Percentiles rank a stretch among this genome's conserved stretches.
Evolutionary conservation across 2,888 invertebrate genomes (phyloP).

Genomic region (Acrobasis suavella): DNA sequence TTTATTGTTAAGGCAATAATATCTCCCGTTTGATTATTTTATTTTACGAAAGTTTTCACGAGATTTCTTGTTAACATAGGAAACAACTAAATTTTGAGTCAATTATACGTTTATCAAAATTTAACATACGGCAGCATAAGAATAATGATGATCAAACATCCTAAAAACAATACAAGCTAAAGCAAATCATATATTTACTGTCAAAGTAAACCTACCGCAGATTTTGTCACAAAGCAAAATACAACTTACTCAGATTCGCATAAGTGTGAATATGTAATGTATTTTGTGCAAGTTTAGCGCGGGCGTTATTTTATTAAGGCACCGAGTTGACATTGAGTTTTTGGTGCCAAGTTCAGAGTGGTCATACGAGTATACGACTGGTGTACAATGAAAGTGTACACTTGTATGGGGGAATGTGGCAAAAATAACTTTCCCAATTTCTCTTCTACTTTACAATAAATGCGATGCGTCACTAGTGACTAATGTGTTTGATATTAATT

Average conservation of each 20-base stretch:
- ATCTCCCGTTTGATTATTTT: no score
- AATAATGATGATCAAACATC: no score
- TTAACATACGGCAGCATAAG: no score
- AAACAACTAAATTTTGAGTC: no score
- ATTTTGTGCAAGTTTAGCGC: not conserved
- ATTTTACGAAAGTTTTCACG: no score
- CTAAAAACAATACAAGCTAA: no score
- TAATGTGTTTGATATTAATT: not conserved
- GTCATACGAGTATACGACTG: not conserved
- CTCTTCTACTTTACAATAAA: not conserved
- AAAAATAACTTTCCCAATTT: not conserved
- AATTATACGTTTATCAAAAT: no score
- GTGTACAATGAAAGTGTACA: not conserved
- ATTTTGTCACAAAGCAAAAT: not conserved
- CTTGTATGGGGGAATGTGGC: not conserved
- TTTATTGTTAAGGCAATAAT: no score
- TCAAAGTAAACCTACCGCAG: no score
- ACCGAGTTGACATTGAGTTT: constrained; percentile 14
- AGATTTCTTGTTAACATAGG: no score
- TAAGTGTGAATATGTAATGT: not conserved
- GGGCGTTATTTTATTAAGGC: not conserved
- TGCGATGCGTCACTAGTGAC: not conserved
- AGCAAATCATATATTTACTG: no score
- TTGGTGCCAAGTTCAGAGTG: constrained; percentile 12
- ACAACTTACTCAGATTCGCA: not conserved